Conservation (phyloP, 35 echinoderm and acorn worm species). For the Apostichopus parvimensis region DNA sequence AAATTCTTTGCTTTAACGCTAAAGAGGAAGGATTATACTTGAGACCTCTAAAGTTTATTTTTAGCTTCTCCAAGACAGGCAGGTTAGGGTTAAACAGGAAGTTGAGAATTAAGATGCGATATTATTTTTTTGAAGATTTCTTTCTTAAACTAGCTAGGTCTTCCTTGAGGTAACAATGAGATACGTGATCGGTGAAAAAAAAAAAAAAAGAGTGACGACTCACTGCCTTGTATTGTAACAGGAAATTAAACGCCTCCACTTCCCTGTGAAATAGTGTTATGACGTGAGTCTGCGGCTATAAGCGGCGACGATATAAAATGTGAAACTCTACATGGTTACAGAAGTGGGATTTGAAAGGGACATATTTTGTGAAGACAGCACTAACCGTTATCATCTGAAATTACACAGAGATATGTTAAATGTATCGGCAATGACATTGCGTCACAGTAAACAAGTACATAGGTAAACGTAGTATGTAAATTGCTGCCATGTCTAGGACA, state of each 20-base stretch:
- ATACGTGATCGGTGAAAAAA: neutral
- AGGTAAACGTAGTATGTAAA: too few relatives aligned
- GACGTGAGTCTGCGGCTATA: too few relatives aligned
- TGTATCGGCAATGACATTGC: too few relatives aligned
- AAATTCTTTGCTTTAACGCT: neutral
- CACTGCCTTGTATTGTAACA: neutral
- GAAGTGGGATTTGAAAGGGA: too few relatives aligned
- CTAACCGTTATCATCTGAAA: too few relatives aligned
- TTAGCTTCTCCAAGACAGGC: neutral
- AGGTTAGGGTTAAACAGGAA: neutral
- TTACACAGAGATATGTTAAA: too few relatives aligned
- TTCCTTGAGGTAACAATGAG: neutral
- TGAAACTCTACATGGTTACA: too few relatives aligned
- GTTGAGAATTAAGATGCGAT: neutral
- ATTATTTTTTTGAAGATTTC: neutral
- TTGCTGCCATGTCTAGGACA: too few relatives aligned
- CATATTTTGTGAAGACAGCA: too few relatives aligned
- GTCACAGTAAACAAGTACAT: too few relatives aligned
- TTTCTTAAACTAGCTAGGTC: neutral
- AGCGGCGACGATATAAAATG: too few relatives aligned
- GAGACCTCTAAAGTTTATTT: neutral
- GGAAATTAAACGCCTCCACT: conserved; percentile 7
- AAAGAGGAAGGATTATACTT: neutral
- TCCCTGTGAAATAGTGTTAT: neutral
- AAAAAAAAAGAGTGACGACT: neutral